Base-by-base conservation (phyloP, 92 coral and sea anemone species). In the Phenganax subtilis region DNA sequence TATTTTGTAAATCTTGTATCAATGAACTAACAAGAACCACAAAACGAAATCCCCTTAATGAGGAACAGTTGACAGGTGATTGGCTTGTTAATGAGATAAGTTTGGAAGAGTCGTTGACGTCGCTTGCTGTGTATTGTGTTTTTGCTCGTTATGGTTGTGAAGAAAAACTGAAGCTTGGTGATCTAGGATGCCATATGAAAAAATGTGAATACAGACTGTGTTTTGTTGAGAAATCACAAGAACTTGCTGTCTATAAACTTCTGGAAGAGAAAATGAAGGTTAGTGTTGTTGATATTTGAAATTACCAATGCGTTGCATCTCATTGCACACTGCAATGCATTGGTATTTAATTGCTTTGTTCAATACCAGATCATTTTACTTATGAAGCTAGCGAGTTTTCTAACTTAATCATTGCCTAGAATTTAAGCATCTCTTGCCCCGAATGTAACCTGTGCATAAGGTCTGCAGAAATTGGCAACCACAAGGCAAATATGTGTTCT, bases 21-120 rank as follows among this genome's bases (percentile, higher is more conserved):
- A 89, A 92, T 82, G 97, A 94, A 73, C 80, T 90, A 15, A 92
- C 98, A 1, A 93, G 97, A 47, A 94, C 98, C 11, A 92, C 97
- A 61, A 94, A 94, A 75, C 90, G 79, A 11, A 90, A 94, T 85
- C 98, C 98, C 2, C 88, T 94, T 44, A 88, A 92, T 75, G 93
- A 90, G 71, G 71, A 82, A 5, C 91, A 91, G 0, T 63, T 94
- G 57, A 53, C 60, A 1, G 93, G 93, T 4, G 89, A 85, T 75
- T 94, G 98, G 98, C 86, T 88, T 10, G 71, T 70, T 7, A 92
- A 90, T 84, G 98, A 94, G 77, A 66, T 58, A 82, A 91, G 75
- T 14, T 65, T 92, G 82, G 98, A 90, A 61, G 82, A 81, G 68
- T 82, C 85, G 31, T 79, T 92, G 62, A 85, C 93, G 27, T 75